Evolutionary conservation across 35 echinoderm and acorn worm species (phyloP), one percentile per base, ranked within the genome.

Genomic region (Apostichopus parvimensis): DNA sequence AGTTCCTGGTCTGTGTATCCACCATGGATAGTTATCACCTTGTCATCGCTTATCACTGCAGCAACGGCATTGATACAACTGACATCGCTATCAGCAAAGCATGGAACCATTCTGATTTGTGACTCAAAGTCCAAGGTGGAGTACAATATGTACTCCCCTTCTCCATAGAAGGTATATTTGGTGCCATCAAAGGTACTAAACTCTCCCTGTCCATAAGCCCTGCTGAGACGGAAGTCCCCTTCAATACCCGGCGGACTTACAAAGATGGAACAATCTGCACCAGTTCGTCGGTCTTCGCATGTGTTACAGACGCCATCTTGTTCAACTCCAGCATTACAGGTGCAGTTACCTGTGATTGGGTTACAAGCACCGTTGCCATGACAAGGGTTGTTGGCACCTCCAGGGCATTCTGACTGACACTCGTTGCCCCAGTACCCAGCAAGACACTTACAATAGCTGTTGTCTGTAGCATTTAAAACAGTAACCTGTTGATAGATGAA

Each of bases 181-280:
- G 96, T 87, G 15, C 96, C 96, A 88, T 98, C 96, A 93, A 94
- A 98, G 18, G 96, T 98, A 13, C 83, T 95, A 54, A 98, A 95
- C 25, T 95, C 93, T 65, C 96, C 96, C 13, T 79, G 88, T 2
- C 96, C 96, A 83, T 95, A 98, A 13, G 92, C 81, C 75, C 78
- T 90, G 11, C 24, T 93, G 76, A 73, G 91, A 25, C 91, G 83
- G 24, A 81, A 87, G 45, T 61, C 90, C 11, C 25, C 56, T 18
- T 90, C 53, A 6, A 6, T 61, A 22, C 68, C 68, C 0, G 87
- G n/a, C 17, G 66, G 26, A 71, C 73, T 70, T 45, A 90, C 86
- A 68, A 57, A 81, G 57, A 98, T 89, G 5, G 96, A 98, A 59
- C 96, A 98, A 79, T 95, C 96, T 87, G 53, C 77, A 59, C 96